phyloP scores from a whole-genome alignment of 2,888 invertebrate genomes.

The Callinectes sapidus region DNA sequence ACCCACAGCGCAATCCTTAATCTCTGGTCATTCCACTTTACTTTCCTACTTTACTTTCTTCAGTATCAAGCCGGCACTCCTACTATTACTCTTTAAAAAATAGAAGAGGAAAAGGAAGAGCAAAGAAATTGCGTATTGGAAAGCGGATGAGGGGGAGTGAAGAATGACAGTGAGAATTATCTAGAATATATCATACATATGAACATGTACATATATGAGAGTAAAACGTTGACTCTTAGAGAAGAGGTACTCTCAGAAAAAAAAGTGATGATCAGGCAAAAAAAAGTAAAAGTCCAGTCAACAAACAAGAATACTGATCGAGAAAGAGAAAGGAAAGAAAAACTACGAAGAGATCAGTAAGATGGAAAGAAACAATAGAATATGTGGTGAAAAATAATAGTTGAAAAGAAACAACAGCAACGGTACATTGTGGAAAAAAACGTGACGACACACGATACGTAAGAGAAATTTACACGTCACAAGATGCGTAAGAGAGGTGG shows the following conservation, averaged over 20 bases:
- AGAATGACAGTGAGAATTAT: background rate
- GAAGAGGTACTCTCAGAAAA: too few relatives aligned
- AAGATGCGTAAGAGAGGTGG: background rate
- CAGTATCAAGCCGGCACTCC: background rate
- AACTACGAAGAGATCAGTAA: background rate
- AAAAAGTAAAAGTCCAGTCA: background rate
- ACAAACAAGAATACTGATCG: background rate
- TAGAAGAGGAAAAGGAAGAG: background rate
- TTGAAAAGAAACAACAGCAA: background rate
- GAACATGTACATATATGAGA: background rate
- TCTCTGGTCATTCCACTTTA: background rate
- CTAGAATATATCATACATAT: background rate
- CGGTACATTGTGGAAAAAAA: background rate
- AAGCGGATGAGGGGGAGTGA: conserved; percentile 7
- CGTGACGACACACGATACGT: background rate
- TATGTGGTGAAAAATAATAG: background rate
- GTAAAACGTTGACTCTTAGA: background rate
- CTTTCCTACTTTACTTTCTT: background rate
- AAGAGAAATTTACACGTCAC: background rate
- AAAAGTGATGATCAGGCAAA: too few relatives aligned
- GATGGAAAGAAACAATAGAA: background rate
- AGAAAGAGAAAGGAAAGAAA: background rate
- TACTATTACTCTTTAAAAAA: background rate
- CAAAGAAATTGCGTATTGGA: background rate
- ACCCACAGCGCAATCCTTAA: background rate